Conservation (phyloP, 2,888 invertebrate species). For the Hipparchia sbordonii region DNA sequence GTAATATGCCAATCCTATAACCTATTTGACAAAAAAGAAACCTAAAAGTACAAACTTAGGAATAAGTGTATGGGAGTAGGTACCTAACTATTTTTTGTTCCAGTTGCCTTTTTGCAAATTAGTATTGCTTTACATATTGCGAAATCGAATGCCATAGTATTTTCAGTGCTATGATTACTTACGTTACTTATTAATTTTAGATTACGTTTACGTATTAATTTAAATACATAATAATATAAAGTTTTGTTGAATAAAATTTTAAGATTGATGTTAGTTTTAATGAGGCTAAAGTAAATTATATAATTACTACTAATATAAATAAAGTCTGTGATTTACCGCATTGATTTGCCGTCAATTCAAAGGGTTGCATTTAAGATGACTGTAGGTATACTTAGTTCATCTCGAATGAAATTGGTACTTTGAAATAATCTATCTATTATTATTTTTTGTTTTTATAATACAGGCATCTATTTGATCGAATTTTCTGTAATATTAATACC, state of each 20-base stretch:
- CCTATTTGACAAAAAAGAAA: conserved; percentile 41
- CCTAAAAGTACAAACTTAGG: conserved; percentile 68
- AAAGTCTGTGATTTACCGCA: conserved; percentile 49
- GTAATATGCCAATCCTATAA: conserved; percentile 25
- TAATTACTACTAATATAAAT: no score
- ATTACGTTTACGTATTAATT: conserved; percentile 3
- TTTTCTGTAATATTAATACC: no score
- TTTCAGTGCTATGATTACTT: conserved; percentile 24
- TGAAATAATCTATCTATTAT: not conserved
- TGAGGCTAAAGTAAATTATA: conserved; percentile 51
- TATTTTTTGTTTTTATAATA: no score
- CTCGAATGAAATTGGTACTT: not conserved
- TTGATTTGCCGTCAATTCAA: conserved; percentile 34
- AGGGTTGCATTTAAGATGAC: conserved; percentile 46
- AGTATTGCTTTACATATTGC: not conserved
- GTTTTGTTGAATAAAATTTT: conserved; percentile 3
- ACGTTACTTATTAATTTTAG: not conserved
- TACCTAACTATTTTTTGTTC: conserved; percentile 31
- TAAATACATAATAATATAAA: not conserved
- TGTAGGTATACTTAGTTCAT: not conserved
- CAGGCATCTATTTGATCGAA: no score
- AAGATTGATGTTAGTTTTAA: conserved; percentile 33
- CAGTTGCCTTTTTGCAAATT: conserved; percentile 12
- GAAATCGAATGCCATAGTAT: conserved; percentile 22
- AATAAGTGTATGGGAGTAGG: conserved; percentile 38